Base-by-base conservation (phyloP, 2,797 vertebrate genomes). In the Monodelphis domestica region DNA sequence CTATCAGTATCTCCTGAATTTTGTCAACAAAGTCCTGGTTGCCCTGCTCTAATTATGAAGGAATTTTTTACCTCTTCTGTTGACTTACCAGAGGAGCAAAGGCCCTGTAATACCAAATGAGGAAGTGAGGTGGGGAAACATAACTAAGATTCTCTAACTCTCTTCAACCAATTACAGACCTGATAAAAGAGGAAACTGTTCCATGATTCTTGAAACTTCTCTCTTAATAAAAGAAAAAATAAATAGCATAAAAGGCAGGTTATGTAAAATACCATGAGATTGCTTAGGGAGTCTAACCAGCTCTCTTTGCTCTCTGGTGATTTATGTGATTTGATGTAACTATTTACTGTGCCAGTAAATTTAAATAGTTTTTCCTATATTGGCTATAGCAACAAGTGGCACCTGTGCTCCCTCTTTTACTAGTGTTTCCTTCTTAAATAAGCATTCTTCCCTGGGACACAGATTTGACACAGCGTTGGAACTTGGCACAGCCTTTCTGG, bases 331-430 rank as follows among this genome's bases (percentile, higher is more conserved):
- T 98, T 97, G 92, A 96, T 95, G 29, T 97, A 78, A 52, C n/a
- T 94, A 96, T 96, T 98, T 97, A 96, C 78, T 94, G 55, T 94
- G 89, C 70, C 92, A 96, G 56, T 97, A 97, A 98, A 97, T 95
- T 97, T 96, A 95, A 98, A 97, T 96, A 94, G 89, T 59, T 94
- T 91, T 96, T 97, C 89, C 89, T 70, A 91, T 94, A 95, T 90
- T 63, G 97, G 96, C 54, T 96, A 52, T 90, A 97, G 96, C 96
- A 98, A 97, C 97, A 98, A 97, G 95, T 97, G 93, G 70, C 38
- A 96, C 14, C 59, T 91, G 0, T 9, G 38, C 53, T 96, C 94
- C 89, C 57, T 91, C 56, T 94, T n/a, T 56, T 96, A 90, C 91
- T 94, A 96, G 89, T 84, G 29, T 6, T 45, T 88, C 53, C 59